A percentile compares a stretch with the other conserved stretches of the same genome.
Conservation (phyloP, 2,888 invertebrate genomes). For the Allacma fusca region DNA sequence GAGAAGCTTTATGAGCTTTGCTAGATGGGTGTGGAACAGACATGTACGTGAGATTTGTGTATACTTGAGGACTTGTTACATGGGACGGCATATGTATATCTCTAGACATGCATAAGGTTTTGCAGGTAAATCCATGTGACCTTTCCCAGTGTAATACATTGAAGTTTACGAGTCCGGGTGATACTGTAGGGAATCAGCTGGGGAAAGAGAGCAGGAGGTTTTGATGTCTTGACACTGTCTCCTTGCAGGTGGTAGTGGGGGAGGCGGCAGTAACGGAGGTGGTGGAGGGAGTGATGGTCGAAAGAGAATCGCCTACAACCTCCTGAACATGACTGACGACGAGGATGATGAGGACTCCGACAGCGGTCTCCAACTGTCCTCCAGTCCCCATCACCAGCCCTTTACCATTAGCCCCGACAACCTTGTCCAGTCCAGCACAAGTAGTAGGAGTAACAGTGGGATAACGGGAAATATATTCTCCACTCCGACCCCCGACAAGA, state of each 20-base stretch:
- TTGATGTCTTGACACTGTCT: background rate
- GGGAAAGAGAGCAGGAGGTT: background rate
- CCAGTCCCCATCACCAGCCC: background rate
- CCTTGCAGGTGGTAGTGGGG: background rate
- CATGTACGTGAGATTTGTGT: no score
- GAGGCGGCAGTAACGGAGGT: background rate
- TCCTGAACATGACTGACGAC: constrained; percentile 24
- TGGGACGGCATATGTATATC: no score
- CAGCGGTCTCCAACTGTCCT: constrained; percentile 20
- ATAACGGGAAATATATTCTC: background rate
- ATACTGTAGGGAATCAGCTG: background rate
- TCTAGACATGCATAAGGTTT: no score
- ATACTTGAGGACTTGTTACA: no score
- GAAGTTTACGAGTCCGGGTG: no score
- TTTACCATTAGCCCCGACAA: background rate
- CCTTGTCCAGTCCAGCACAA: background rate
- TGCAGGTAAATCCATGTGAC: no score
- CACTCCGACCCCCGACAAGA: background rate
- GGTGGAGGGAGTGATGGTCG: constrained; percentile 1
- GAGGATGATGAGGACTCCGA: constrained; percentile 24
- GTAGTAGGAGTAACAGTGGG: background rate
- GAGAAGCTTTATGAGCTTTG: no score
- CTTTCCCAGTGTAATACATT: no score
- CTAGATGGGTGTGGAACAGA: no score
- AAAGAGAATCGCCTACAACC: constrained; percentile 19